Percentiles rank a stretch among this genome's conserved stretches.
These are phyloP conservation scores for Brienomyrus longianalis DNA, from an alignment of 2,113 vertebrate genomes.

Conservation along the genomic window DNA sequence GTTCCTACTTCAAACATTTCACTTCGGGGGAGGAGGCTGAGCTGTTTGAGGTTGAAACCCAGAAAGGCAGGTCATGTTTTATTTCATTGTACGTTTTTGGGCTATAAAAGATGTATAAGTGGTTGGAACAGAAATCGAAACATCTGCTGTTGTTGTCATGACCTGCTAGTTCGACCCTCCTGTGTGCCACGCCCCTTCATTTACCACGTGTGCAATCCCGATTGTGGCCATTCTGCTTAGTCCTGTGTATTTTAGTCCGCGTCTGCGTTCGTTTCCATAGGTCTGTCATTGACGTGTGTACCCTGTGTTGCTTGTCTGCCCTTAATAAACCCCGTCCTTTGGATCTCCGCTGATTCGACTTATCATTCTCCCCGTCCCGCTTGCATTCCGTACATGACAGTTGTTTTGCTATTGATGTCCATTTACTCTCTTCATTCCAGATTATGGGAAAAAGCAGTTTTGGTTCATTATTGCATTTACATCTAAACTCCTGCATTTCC, in stretches of 20 bases:
- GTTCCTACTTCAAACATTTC: constrained; percentile 97
- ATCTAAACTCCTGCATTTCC: background rate
- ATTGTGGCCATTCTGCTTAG: too few species aligned
- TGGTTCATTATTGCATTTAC: background rate
- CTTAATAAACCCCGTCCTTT: too few species aligned
- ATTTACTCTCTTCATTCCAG: background rate
- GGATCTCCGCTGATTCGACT: too few species aligned
- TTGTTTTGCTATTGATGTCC: background rate
- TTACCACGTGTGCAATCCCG: too few species aligned
- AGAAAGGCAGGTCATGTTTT: constrained; percentile 76
- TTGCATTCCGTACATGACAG: too few species aligned
- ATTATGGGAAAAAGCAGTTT: background rate
- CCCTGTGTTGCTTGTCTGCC: too few species aligned
- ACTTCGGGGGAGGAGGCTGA: constrained; percentile 84
- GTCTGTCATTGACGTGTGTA: too few species aligned
- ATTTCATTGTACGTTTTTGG: background rate
- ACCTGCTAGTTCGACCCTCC: too few species aligned
- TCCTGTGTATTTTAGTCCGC: too few species aligned
- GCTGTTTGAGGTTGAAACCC: constrained; percentile 91
- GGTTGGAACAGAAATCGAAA: background rate
- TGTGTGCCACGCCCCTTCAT: too few species aligned
- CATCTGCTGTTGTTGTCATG: background rate
- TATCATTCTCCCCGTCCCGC: too few species aligned
- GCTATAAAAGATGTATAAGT: background rate
- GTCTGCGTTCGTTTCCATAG: too few species aligned